Conservation (phyloP, 1,140 invertebrate genomes). For the Cyclina sinensis region DNA sequence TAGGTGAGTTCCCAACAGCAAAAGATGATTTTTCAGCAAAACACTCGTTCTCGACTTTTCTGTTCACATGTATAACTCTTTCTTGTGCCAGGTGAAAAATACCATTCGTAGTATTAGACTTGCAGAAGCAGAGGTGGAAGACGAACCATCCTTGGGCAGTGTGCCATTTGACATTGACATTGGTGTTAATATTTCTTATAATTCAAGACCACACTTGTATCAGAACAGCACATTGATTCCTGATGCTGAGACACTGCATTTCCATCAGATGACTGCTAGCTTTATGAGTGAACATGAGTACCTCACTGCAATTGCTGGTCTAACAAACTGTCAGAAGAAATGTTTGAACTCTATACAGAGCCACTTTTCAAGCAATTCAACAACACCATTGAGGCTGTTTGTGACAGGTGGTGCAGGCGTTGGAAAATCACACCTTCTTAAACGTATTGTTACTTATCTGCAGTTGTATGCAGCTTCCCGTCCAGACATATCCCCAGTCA, state of each 20-base stretch:
- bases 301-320: too few relatives aligned
- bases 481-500: background rate
- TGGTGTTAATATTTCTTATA: too few relatives aligned
- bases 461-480: background rate
- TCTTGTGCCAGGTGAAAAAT: background rate
- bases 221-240: too few relatives aligned
- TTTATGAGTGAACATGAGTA: background rate
- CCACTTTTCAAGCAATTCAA: background rate
- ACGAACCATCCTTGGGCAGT: too few relatives aligned
- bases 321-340: conserved; percentile 7
- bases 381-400: background rate
- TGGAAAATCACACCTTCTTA: conserved; percentile 25
- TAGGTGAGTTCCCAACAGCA: background rate
- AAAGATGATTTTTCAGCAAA: conserved; percentile 14
- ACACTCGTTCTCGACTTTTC: background rate
- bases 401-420: conserved; percentile 29
- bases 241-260: too few relatives aligned
- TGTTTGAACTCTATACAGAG: background rate
- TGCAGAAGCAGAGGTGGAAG: conserved; percentile 7
- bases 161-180: too few relatives aligned
- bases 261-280: conserved; percentile 9
- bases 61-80: background rate
- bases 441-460: background rate
- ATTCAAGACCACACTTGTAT: too few relatives aligned
- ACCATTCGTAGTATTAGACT: background rate